Evolutionary conservation across 1,140 invertebrate genomes (phyloP).

Genomic region (Pseudomyrmex gracilis): DNA sequence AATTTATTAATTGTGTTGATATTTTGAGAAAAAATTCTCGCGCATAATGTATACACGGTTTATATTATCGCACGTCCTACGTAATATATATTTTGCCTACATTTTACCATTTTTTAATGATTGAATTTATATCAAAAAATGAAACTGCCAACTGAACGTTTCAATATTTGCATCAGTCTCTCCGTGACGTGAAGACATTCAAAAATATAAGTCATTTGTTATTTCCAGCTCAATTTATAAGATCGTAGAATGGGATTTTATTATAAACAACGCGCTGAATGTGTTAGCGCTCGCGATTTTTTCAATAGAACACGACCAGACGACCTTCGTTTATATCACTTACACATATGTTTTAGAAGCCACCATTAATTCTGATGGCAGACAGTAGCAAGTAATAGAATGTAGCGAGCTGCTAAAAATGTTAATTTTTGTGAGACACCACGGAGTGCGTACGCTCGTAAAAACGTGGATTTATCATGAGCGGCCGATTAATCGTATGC

Average conservation of each 20-base stretch:
- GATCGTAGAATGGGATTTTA: neutral
- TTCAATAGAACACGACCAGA: neutral
- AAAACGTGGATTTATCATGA: slow-evolving; percentile 43
- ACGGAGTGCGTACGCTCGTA: slow-evolving; percentile 22
- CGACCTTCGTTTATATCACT: slow-evolving; percentile 10
- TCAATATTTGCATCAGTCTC: no score
- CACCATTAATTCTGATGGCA: slow-evolving; percentile 33
- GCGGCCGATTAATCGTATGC: slow-evolving; percentile 53
- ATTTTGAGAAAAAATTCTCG: no score
- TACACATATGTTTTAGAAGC: neutral
- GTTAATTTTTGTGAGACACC: slow-evolving; percentile 25
- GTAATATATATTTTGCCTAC: no score
- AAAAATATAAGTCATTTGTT: neutral
- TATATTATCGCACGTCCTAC: no score
- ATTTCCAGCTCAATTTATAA: neutral
- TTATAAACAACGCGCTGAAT: neutral
- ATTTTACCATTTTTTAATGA: no score
- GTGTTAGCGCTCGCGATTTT: neutral
- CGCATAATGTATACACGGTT: no score
- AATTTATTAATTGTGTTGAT: neutral
- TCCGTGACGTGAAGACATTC: no score
- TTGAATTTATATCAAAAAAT: no score
- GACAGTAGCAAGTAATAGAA: slow-evolving; percentile 55
- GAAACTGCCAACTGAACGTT: no score
- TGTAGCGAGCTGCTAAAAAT: slow-evolving; percentile 59